These are phyloP conservation scores for Eumerus sabulonum DNA, from an alignment of 2,888 invertebrate species.

Conservation along the genomic window DNA sequence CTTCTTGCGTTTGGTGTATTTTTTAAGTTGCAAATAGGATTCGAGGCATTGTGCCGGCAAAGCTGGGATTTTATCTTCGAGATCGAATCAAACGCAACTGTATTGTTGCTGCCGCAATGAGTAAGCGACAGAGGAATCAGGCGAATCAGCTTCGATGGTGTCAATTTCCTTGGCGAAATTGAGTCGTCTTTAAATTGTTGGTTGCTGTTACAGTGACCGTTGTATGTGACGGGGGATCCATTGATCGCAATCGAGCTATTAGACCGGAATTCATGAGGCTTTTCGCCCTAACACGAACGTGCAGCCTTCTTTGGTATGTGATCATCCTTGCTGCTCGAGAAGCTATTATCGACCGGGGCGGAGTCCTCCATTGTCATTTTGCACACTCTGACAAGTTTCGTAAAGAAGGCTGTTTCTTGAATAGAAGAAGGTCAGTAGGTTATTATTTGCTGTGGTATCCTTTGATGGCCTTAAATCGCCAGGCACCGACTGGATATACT, in stretches of 20 bases:
- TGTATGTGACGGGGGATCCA: conserved; percentile 9
- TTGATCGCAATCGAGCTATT: conserved; percentile 69
- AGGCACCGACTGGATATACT: too few species aligned
- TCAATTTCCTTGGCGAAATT: neutral
- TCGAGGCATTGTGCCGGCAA: conserved; percentile 91
- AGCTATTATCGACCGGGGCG: conserved; percentile 70
- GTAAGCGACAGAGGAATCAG: conserved; percentile 78
- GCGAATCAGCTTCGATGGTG: conserved; percentile 42
- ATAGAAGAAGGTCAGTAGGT: too few species aligned
- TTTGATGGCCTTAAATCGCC: too few species aligned
- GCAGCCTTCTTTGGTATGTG: conserved; percentile 78
- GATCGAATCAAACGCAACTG: conserved; percentile 82
- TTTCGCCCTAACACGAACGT: conserved; percentile 91
- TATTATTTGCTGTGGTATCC: too few species aligned
- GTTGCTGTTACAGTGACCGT: conserved; percentile 16
- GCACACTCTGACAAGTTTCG: too few species aligned
- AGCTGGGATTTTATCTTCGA: conserved; percentile 91
- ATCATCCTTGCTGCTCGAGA: conserved; percentile 73
- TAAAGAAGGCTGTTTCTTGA: too few species aligned
- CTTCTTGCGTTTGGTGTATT: conserved; percentile 89
- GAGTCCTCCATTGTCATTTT: too few species aligned
- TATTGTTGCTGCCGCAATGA: conserved; percentile 73
- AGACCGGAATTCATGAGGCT: conserved; percentile 91
- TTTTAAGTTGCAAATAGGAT: conserved; percentile 88
- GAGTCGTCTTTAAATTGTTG: conserved; percentile 4